Evolutionary conservation across 2,797 vertebrate genomes (phyloP), one percentile per base, ranked within the genome.

Genomic region (Hemitrygon akajei): DNA sequence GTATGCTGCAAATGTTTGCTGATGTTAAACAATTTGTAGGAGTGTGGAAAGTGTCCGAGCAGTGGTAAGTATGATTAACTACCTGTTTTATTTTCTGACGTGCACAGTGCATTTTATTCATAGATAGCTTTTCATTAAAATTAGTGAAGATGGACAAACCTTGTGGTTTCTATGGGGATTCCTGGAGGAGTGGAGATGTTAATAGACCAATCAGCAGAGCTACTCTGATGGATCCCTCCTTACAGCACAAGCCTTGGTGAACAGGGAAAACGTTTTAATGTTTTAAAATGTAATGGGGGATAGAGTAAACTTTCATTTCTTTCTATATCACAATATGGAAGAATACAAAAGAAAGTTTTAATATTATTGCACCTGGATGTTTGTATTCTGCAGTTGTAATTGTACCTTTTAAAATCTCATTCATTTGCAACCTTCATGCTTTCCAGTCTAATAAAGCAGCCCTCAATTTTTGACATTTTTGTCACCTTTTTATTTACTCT

Each of bases 401-500:
- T 94, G 96, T 95, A 96, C 58, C 30, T 34, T 71, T 40, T 93
- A 95, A 96, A 96, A 96, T 96, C 96, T 94, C 89, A 94, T 96
- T 95, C 95, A 95, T 95, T 93, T 95, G 95, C 73, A 93, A 91
- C 94, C 96, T 96, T 96, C 96, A 96, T 96, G 96, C 96, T 96
- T 95, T 95, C 95, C 96, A 95, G 94, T 96, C 96, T 96, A 96
- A 97, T 96, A 95, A 95, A 95, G 95, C 94, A 47, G 75, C 94
- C 95, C 95, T 95, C 95, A 95, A 96, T 95, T 94, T 94, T 94
- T 94, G 92, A 93, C 95, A 95, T 95, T 95, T 56, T 63, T 96
- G 96, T 95, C 96, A 96, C 96, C 96, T 95, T 96, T 96, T 96
- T 96, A 97, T 97, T 96, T 97, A 97, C 96, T 96, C 93, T 94